A percentile compares a stretch with the other conserved stretches of the same genome.
Evolutionary conservation across 1,140 invertebrate genomes (phyloP).

Genomic region (Aphis craccivora): DNA sequence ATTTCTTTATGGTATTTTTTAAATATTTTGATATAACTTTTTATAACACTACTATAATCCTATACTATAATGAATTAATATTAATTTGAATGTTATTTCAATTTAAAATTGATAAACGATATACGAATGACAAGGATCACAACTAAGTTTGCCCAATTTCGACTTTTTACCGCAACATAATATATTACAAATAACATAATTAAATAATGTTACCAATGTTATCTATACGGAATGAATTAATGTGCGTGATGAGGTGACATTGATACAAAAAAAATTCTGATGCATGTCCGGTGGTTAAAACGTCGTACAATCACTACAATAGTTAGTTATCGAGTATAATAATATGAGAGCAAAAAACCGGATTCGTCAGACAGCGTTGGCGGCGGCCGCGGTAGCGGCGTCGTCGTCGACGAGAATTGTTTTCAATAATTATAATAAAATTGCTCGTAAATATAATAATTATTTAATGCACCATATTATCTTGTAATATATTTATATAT

Average conservation of each 20-base stretch:
- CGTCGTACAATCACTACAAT: neutral
- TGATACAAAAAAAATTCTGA: neutral
- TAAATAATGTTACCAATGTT: neutral
- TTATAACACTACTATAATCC: neutral
- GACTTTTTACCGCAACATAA: neutral
- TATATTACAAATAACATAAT: neutral
- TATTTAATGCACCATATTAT: neutral
- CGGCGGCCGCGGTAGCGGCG: no score
- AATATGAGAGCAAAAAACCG: neutral
- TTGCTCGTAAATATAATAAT: neutral
- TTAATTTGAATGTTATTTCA: no score
- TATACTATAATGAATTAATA: neutral
- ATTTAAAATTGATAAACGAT: neutral
- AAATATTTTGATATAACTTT: neutral
- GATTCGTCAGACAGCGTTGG: neutral
- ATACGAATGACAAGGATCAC: neutral
- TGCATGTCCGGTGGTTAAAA: neutral
- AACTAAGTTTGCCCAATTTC: neutral
- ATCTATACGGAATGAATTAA: neutral
- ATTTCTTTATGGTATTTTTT: neutral
- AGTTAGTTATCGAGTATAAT: neutral
- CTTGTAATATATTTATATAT: neutral
- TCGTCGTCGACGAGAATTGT: no score
- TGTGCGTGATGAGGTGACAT: constrained; percentile 3
- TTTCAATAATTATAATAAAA: neutral